A percentile compares a stretch with the other conserved stretches of the same genome.
These are phyloP conservation scores for Drosophila nigrodunni DNA, from an alignment of 1,140 invertebrate genomes.

Conservation along the genomic window DNA sequence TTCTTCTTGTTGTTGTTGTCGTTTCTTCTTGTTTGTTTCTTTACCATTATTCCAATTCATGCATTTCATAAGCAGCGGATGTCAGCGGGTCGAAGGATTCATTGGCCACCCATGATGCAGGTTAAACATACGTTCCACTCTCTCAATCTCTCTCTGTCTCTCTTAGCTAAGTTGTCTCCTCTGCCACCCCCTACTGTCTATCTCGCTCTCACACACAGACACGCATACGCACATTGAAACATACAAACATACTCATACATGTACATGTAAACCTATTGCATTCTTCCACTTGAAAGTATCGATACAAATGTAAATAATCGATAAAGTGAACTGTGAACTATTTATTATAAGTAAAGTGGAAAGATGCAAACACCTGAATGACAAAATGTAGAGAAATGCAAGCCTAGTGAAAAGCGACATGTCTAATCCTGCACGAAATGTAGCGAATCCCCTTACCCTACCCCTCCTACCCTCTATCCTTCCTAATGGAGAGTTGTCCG, in stretches of 20 bases:
- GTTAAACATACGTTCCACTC: constrained; percentile 83
- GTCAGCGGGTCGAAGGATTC: constrained; percentile 92
- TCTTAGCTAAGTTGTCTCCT: constrained; percentile 8
- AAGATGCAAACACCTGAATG: not conserved
- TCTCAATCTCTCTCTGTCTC: not conserved
- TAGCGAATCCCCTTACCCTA: not conserved
- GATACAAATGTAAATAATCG: too few species aligned
- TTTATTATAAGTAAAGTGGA: not conserved
- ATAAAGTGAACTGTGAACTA: too few species aligned
- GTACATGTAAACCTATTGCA: not conserved
- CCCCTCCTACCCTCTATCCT: not conserved
- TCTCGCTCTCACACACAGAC: constrained; percentile 1
- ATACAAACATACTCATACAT: constrained; percentile 7
- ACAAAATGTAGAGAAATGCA: not conserved
- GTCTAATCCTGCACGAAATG: constrained; percentile 19
- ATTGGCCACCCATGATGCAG: constrained; percentile 91
- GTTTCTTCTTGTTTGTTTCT: constrained; percentile 47
- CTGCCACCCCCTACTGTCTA: constrained; percentile 5
- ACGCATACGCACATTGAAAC: not conserved
- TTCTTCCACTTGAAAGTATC: not conserved
- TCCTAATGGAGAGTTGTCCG: not conserved
- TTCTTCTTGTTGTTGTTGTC: constrained; percentile 37
- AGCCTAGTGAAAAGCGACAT: not conserved
- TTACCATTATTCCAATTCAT: constrained; percentile 68
- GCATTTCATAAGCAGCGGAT: constrained; percentile 87